Evolutionary conservation across 2,797 vertebrate species (phyloP).

Genomic region (Babyrousa celebensis): DNA sequence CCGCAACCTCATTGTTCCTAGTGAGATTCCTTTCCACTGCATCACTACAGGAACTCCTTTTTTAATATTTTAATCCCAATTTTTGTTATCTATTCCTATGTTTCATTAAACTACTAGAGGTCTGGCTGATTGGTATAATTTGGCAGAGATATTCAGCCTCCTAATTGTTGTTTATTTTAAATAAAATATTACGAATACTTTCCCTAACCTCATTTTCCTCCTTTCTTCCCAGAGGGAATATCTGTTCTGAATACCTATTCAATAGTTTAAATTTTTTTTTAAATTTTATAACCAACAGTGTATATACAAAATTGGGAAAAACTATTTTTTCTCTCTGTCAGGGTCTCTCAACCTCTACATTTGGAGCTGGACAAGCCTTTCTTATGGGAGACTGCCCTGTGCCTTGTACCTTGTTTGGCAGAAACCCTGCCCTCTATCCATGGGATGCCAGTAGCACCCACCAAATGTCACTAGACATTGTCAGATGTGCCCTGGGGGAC

Average conservation of each 20-base stretch:
- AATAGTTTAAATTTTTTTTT: neutral
- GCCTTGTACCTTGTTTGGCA: neutral
- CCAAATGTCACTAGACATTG: neutral
- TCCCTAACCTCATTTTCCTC: neutral
- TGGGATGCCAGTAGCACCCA: neutral
- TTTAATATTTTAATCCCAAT: conserved; percentile 39
- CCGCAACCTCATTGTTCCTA: too few relatives aligned
- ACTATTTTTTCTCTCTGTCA: neutral
- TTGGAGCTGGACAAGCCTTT: neutral
- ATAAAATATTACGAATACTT: conserved; percentile 18
- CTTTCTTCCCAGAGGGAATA: neutral
- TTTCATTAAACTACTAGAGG: neutral
- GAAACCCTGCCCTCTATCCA: neutral
- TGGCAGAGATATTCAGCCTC: conserved; percentile 54
- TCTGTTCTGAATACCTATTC: neutral
- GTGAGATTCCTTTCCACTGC: too few relatives aligned
- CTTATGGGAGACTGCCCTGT: neutral
- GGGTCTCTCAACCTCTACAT: neutral
- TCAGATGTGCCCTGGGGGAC: neutral
- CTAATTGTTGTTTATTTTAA: conserved; percentile 50
- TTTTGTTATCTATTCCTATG: conserved; percentile 31
- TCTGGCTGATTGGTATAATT: conserved; percentile 1
- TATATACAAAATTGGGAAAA: neutral
- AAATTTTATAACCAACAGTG: neutral
- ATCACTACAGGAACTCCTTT: neutral